Conservation (phyloP, 2,888 invertebrate genomes). For the Phengaris arion region DNA sequence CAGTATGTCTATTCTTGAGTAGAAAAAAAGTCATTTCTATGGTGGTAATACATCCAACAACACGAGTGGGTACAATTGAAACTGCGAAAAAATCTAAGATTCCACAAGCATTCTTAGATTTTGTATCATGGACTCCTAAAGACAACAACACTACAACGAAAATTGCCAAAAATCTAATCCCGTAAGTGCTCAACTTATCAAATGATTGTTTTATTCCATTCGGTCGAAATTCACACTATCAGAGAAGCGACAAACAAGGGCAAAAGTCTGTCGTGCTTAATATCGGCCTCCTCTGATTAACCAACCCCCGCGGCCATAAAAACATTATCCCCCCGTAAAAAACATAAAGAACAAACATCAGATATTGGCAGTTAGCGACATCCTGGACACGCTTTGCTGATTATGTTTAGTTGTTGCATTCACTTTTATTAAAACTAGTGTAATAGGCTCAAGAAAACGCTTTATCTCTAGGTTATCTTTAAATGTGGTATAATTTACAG, state of each 20-base stretch:
- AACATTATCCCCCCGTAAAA: constrained; percentile 78
- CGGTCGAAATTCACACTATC: not conserved
- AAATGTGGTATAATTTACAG: too few relatives aligned
- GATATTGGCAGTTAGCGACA: constrained; percentile 76
- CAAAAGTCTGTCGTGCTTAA: constrained; percentile 57
- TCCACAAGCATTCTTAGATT: too few relatives aligned
- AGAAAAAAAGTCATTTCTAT: too few relatives aligned
- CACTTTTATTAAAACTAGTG: constrained; percentile 28
- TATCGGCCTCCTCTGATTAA: constrained; percentile 76
- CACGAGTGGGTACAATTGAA: too few relatives aligned
- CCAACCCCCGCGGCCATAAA: constrained; percentile 69
- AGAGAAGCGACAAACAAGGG: not conserved
- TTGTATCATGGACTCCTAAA: not conserved
- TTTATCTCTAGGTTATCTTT: too few relatives aligned
- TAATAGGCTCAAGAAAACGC: not conserved
- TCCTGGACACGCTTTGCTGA: constrained; percentile 66
- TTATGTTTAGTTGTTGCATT: constrained; percentile 52
- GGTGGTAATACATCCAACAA: too few relatives aligned
- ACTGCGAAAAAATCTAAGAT: too few relatives aligned
- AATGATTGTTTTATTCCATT: not conserved
- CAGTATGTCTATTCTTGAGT: too few relatives aligned
- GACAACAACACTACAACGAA: not conserved
- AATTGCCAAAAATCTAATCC: not conserved
- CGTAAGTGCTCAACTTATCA: not conserved
- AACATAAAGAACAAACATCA: constrained; percentile 78